Base-by-base conservation (phyloP, 1,140 invertebrate genomes). In the Zaprionus davidi region DNA sequence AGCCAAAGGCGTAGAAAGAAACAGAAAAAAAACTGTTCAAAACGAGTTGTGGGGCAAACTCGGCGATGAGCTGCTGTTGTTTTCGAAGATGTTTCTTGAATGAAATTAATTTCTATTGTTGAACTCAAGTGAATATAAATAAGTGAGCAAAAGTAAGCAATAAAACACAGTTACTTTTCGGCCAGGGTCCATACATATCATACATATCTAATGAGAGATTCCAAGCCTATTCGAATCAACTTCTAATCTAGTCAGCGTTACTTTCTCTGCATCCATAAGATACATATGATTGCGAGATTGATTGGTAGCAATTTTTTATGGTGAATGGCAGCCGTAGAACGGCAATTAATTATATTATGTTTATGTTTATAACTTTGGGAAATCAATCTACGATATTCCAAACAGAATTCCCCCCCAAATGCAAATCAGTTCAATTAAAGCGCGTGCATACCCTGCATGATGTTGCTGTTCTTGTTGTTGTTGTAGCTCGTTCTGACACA, bases 21-120 rank as follows among this genome's bases (percentile, higher is more conserved):
- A 44, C 31, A 34, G 3, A 11, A 31, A 31, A 31, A 7, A 31
- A 60, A 55, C 34, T 36, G 34, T 41, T 22, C 28, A 87, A 46
- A 87, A 87, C 83, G 64, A 74, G 83, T 86, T 86, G 68, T 38
- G 51, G 56, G 63, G 59, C 5, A 60, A 11, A 28, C 11, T 15
- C 17, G 17, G 46, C 46, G 20, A 9, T 17, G 20, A 24, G 58
- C 64, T 56, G 59, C 49, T 64, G 56, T 62, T 76, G 36, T 63
- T 64, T 65, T 70, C 31, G 62, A 70, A 88, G 77, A 88, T 87
- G 81, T 76, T 80, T 69, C 73, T 76, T 87, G 84, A 87, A 87
- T 87, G 83, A 87, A 87, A 87, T 87, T 88, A 87, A 88, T 87
- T 87, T 87, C 81, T 70, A 88, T 87, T 87, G 83, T 87, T 51